phyloP scores from a whole-genome alignment of 1,140 invertebrate genomes.

The Solenopsis fugax region DNA sequence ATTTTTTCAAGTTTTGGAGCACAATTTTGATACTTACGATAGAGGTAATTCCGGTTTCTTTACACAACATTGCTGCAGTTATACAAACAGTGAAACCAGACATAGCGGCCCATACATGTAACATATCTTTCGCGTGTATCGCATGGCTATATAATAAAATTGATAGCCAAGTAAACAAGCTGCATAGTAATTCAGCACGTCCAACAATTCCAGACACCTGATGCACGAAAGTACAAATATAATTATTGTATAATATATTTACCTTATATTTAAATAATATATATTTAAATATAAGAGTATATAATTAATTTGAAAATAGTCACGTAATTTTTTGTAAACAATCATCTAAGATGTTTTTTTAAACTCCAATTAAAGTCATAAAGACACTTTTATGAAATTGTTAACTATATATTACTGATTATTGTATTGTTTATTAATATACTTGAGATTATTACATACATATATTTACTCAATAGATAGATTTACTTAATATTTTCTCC shows the following conservation, averaged over 20 bases:
- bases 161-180: conserved; percentile 92
- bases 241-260: conserved; percentile 8
- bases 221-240: conserved; percentile 50
- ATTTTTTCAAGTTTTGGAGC: conserved; percentile 35
- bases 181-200: conserved; percentile 92
- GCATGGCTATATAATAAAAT: conserved; percentile 89
- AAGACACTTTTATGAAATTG: too few species aligned
- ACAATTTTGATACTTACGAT: conserved; percentile 89
- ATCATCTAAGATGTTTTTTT: neutral
- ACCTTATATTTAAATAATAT: too few species aligned
- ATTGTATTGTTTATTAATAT: too few species aligned
- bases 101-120: conserved; percentile 76
- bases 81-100: conserved; percentile 77
- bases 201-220: conserved; percentile 92
- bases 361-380: too few species aligned
- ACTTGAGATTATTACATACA: too few species aligned
- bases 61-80: conserved; percentile 92
- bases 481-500: too few species aligned
- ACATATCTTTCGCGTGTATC: conserved; percentile 74
- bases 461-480: too few species aligned
- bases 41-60: conserved; percentile 97
- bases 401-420: too few species aligned
- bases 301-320: neutral
- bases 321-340: neutral
- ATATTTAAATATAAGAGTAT: neutral